Base-by-base conservation (phyloP, 1,140 invertebrate genomes). In the Bradysia coprophila region DNA sequence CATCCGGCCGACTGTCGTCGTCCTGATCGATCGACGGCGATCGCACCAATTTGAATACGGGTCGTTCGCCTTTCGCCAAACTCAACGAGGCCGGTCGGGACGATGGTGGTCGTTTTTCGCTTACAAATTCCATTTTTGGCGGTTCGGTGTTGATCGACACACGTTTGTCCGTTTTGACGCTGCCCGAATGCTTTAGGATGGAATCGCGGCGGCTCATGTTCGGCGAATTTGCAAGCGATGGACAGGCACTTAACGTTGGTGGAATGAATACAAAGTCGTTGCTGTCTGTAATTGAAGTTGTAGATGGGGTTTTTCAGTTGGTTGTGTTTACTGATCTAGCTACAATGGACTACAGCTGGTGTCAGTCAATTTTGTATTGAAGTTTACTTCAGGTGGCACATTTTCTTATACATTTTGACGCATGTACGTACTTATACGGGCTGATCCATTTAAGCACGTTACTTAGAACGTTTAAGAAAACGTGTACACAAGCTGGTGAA, bases 21-120 rank as follows among this genome's bases (percentile, higher is more conserved):
- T 60, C 57, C 37, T 60, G 58, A 42, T 60, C 57, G n/a, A 60
- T 51, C 1, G 57, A 60, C 3, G 54, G 53, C 24, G 57, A 59
- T 24, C 57, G 54, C 20, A 59, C 47, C 39, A 60, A 43, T 41
- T 60, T 58, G 38, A 59, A 55, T 22, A 56, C 55, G 21, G 42
- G 50, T 20, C 51, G 45, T 10, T 47, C 42, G 43, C 57, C 55
- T 48, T 55, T 52, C 20, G 57, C 57, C 34, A 60, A 55, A 34
- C 58, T 54, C 44, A 60, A 42, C n/a, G 57, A 59, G 0, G 57
- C 55, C 15, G 57, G 57, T 2, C 57, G 46, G 53, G 56, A 20
- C 13, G 18, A 36, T 6, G 43, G 24, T 23, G 20, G 24, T 15
- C 39, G 20, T 44, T 47, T 49, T 39, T 60, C 57, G 11, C 55